phyloP scores from a whole-genome alignment of 2,888 invertebrate genomes.

The Synergus umbraculus region DNA sequence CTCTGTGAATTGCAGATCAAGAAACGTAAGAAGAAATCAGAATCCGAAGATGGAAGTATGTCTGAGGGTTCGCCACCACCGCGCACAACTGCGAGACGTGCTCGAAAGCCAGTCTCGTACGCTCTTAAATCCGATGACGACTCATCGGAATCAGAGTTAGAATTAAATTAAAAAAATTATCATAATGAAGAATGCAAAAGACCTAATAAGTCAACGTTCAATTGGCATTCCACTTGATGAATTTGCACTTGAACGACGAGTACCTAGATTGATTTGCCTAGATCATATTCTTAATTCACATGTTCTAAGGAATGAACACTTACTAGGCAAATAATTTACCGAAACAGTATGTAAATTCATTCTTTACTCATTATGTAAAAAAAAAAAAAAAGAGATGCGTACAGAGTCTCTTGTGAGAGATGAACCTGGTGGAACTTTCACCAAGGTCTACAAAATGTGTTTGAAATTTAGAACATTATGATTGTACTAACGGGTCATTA shows the following conservation, averaged over 20 bases:
- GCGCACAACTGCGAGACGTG: constrained; percentile 78
- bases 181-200: constrained; percentile 42
- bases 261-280: constrained; percentile 6
- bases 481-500: constrained; percentile 27
- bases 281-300: constrained; percentile 10
- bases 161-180: constrained; percentile 2
- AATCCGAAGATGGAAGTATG: constrained; percentile 61
- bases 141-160: constrained; percentile 58
- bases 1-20: constrained; percentile 58
- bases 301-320: neutral
- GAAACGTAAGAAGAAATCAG: constrained; percentile 64
- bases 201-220: constrained; percentile 12
- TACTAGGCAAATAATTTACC: constrained; percentile 22
- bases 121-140: constrained; percentile 74
- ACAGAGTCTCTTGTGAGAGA: constrained; percentile 2
- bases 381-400: neutral
- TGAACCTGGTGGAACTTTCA: constrained; percentile 14
- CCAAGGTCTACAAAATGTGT: neutral
- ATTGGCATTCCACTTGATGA: constrained; percentile 27
- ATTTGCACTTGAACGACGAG: constrained; percentile 4
- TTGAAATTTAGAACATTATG: constrained; percentile 20
- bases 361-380: neutral
- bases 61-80: constrained; percentile 66
- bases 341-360: constrained; percentile 26
- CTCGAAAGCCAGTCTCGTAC: constrained; percentile 78